Evolutionary conservation across 2,888 invertebrate species (phyloP).

Genomic region (Netelia virgata): DNA sequence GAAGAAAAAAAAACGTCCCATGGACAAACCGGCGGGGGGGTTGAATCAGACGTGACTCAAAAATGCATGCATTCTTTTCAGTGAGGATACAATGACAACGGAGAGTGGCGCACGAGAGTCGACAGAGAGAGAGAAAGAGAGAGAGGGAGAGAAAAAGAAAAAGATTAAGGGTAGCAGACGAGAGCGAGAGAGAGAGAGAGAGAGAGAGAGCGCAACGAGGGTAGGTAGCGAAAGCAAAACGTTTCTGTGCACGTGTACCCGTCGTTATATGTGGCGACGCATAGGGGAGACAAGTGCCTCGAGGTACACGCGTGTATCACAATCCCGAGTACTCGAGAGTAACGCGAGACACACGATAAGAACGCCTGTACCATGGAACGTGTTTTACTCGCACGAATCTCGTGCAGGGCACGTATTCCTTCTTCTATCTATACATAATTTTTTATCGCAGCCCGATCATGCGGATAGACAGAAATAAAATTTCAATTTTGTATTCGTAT

Average conservation of each 20-base stretch:
- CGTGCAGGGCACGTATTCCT: background rate
- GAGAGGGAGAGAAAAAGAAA: background rate
- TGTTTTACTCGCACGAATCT: background rate
- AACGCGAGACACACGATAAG: background rate
- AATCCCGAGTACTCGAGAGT: background rate
- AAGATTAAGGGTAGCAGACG: background rate
- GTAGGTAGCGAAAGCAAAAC: background rate
- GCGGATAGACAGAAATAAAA: no score
- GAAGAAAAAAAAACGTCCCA: constrained; percentile 7
- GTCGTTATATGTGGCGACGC: background rate
- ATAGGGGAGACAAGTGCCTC: background rate
- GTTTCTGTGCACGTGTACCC: constrained; percentile 1
- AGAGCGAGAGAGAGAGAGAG: constrained; percentile 1
- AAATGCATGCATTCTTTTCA: constrained; percentile 57
- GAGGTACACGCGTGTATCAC: background rate
- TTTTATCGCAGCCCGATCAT: no score
- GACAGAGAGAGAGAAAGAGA: constrained; percentile 11
- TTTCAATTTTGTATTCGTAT: no score
- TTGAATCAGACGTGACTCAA: constrained; percentile 54
- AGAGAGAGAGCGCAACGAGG: background rate
- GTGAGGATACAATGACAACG: constrained; percentile 55
- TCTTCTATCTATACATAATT: no score
- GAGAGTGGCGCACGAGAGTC: constrained; percentile 9
- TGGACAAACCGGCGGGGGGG: constrained; percentile 8
- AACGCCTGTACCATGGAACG: background rate